These are phyloP conservation scores for Ornithoptera alexandrae DNA, from an alignment of 2,888 invertebrate genomes.

Conservation along the genomic window DNA sequence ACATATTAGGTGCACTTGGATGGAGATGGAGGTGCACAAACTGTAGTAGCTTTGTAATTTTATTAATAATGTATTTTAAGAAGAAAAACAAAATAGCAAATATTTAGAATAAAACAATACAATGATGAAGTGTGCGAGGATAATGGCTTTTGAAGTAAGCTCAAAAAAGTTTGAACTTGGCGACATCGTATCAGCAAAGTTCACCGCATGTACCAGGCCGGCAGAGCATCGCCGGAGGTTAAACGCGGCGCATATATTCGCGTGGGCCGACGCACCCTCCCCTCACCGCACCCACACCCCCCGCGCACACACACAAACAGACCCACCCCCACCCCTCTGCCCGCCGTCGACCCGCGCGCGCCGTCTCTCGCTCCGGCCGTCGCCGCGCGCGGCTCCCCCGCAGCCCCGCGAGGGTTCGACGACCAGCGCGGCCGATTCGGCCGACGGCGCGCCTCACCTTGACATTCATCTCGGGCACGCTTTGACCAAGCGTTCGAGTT, in stretches of 20 bases:
- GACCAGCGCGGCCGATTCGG: conserved; percentile 76
- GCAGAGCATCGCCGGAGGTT: conserved; percentile 65
- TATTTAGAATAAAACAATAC: too few relatives aligned
- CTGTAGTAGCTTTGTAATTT: too few relatives aligned
- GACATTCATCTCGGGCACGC: conserved; percentile 78
- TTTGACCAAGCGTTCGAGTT: conserved; percentile 72
- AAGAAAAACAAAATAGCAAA: too few relatives aligned
- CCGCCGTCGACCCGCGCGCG: too few relatives aligned
- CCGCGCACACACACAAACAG: neutral
- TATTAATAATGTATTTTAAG: too few relatives aligned
- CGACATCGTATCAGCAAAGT: conserved; percentile 36
- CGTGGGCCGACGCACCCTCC: conserved; percentile 65
- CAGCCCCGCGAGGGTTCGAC: conserved; percentile 60
- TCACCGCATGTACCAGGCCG: conserved; percentile 62
- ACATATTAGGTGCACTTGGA: too few relatives aligned
- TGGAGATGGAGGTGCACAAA: too few relatives aligned
- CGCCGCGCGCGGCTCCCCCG: conserved; percentile 33
- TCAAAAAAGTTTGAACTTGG: neutral
- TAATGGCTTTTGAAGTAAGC: too few relatives aligned
- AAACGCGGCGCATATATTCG: conserved; percentile 71
- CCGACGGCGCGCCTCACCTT: conserved; percentile 78
- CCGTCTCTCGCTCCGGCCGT: too few relatives aligned
- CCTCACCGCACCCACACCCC: too few relatives aligned
- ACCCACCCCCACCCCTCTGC: conserved; percentile 41
- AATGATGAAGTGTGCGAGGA: too few relatives aligned